These are phyloP conservation scores for Diceros bicornis DNA, from an alignment of 2,797 vertebrate genomes.

Conservation along the genomic window DNA sequence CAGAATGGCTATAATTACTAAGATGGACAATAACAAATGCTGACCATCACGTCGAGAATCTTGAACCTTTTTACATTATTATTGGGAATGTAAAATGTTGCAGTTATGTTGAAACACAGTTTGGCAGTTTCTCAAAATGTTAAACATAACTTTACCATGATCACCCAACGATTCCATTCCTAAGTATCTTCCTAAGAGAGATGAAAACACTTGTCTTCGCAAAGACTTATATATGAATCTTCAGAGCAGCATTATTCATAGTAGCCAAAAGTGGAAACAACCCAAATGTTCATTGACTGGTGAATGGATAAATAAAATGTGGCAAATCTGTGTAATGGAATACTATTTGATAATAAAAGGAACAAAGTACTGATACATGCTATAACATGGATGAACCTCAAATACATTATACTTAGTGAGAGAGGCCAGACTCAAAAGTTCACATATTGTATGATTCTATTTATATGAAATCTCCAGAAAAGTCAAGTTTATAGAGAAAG, in stretches of 20 bases:
- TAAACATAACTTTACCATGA: background rate
- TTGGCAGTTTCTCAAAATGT: slow-evolving; percentile 30
- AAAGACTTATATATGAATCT: background rate
- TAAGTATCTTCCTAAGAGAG: background rate
- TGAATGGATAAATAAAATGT: background rate
- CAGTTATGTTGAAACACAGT: background rate
- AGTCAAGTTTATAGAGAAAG: slow-evolving; percentile 38
- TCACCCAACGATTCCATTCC: background rate
- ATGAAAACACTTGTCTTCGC: background rate
- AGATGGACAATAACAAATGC: background rate
- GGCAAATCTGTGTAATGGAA: background rate
- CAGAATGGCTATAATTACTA: background rate
- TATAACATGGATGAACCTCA: background rate
- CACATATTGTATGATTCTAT: background rate
- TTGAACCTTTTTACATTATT: background rate
- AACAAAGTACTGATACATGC: background rate
- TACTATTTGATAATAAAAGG: background rate
- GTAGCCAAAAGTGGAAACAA: background rate
- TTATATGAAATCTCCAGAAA: background rate
- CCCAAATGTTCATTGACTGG: background rate
- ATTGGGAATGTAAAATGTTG: background rate
- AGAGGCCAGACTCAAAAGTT: background rate
- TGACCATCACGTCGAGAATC: background rate
- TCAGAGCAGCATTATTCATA: background rate
- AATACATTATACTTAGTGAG: background rate